phyloP scores from a whole-genome alignment of 1,140 invertebrate species.

The Zaprionus africanus region DNA sequence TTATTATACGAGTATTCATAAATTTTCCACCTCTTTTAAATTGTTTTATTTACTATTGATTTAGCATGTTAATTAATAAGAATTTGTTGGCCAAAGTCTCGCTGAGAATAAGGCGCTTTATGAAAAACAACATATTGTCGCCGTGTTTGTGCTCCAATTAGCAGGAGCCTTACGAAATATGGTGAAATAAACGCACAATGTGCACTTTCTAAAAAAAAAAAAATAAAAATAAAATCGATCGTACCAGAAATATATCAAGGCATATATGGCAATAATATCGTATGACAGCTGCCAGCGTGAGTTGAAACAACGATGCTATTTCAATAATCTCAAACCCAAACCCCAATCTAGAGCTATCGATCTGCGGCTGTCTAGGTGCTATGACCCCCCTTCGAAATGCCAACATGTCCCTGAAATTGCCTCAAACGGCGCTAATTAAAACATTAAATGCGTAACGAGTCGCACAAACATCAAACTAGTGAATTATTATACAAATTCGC shows the following conservation, averaged over 20 bases:
- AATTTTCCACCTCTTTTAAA: neutral
- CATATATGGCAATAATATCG: conserved; percentile 23
- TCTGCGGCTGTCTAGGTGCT: conserved; percentile 46
- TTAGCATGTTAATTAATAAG: conserved; percentile 2
- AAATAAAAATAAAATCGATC: too few species aligned
- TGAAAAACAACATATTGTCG: conserved; percentile 12
- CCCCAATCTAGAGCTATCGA: conserved; percentile 31
- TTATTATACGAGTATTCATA: neutral
- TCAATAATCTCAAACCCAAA: conserved; percentile 27
- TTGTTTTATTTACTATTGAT: neutral
- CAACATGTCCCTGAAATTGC: conserved; percentile 61
- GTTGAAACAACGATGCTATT: conserved; percentile 43
- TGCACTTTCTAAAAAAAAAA: conserved; percentile 40
- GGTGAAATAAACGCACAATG: conserved; percentile 32
- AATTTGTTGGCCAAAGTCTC: neutral
- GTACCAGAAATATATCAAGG: conserved; percentile 5
- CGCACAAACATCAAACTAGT: conserved; percentile 10
- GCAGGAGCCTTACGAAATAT: conserved; percentile 15
- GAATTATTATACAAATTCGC: conserved; percentile 30
- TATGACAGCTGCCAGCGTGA: conserved; percentile 60
- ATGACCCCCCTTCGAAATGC: conserved; percentile 51
- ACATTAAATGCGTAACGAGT: conserved; percentile 77
- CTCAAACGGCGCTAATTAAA: conserved; percentile 73
- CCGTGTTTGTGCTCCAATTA: conserved; percentile 41
- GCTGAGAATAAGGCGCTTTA: conserved; percentile 1